Base-by-base conservation (phyloP, 2,113 vertebrate genomes). In the Spermophilus dauricus region DNA sequence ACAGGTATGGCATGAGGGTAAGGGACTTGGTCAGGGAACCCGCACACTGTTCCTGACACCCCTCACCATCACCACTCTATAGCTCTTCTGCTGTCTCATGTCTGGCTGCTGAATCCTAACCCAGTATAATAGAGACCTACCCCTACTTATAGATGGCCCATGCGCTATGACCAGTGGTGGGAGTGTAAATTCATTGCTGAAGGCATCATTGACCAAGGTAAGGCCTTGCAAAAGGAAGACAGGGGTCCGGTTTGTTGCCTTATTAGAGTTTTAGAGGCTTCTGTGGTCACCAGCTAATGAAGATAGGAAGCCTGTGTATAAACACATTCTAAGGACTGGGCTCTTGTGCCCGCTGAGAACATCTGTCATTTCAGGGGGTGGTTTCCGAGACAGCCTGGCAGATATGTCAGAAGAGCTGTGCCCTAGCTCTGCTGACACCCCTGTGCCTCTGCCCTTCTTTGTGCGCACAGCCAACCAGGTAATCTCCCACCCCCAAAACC, bases 371-470 rank as follows among this genome's bases (percentile, higher is more conserved):
- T 63, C 97, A 99, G 99, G 99, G 67, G 99, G 99, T 0, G 99
- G 99, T 48, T 99, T 99, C 98, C 99, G 99, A 70, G 99, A 99
- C 98, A 99, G 99, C 97, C 98, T 99, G 94, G 99, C 99, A 0
- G 99, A 99, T 98, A 99, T 99, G 99, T 99, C 99, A 2, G 99
- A 99, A 98, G 99, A 99, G 97, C 98, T 99, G 45, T 99, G 99
- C 95, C 99, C 99, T 95, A 99, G 99, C 98, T 99, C 99, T 0
- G 99, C 99, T 0, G 99, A 99, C 97, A 99, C 99, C 61, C 99
- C 99, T 0, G 99, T 99, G 97, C 99, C 99, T 42, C 98, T 99
- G 86, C 99, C 99, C 0, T 99, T 99, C 99, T 99, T 99, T 95
- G 99, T 99, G 84, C 99, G 99, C 77, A 99, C 99, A 0, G 99